phyloP scores from a whole-genome alignment of 2,797 vertebrate species.

The Clarias laeviceps region DNA sequence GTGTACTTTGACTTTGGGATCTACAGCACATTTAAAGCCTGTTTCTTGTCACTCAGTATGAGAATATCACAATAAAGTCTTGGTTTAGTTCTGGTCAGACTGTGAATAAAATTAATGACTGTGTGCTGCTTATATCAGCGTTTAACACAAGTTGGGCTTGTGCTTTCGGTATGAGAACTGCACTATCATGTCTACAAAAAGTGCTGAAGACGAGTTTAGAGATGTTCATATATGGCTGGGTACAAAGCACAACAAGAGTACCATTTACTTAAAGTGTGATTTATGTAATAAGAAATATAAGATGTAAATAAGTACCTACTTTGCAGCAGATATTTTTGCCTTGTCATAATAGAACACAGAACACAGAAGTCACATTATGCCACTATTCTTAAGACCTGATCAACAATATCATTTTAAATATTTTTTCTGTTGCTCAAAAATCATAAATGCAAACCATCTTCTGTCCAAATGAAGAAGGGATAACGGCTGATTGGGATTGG shows the following conservation, averaged over 20 bases:
- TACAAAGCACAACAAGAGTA: background rate
- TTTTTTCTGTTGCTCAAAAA: background rate
- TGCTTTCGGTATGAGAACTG: background rate
- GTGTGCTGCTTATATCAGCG: background rate
- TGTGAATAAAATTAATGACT: background rate
- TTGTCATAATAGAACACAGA: background rate
- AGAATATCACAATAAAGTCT: background rate
- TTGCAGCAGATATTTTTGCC: background rate
- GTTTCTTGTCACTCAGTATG: background rate
- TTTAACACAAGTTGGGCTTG: background rate
- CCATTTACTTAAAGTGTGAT: background rate
- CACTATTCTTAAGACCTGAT: background rate
- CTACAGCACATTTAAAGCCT: background rate
- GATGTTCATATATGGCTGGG: background rate
- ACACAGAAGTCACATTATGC: background rate
- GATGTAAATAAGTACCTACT: background rate
- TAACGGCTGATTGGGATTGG: too few relatives aligned
- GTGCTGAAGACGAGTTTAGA: background rate
- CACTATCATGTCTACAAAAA: background rate
- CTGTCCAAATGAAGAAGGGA: conserved; percentile 9
- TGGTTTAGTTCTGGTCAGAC: background rate
- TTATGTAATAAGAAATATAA: background rate
- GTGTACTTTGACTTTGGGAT: background rate
- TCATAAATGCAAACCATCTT: background rate
- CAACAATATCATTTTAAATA: background rate